Evolutionary conservation across 2,113 vertebrate species (phyloP).

Genomic region (Upupa epops): DNA sequence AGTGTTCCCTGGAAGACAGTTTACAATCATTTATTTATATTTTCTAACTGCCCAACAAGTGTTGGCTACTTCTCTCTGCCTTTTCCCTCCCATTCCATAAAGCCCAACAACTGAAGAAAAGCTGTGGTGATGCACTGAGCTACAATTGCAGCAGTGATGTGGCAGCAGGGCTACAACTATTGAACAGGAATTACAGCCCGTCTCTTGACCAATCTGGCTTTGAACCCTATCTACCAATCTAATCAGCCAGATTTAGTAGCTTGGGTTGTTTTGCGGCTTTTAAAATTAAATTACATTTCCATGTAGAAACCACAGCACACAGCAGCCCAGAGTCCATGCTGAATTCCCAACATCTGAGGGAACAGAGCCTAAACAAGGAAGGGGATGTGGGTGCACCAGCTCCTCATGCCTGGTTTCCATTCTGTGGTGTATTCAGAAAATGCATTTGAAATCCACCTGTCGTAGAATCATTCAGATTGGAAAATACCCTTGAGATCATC

Average conservation of each 20-base stretch:
- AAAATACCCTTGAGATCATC: too few species aligned
- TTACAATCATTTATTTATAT: not conserved
- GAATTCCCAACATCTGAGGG: not conserved
- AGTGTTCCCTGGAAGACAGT: not conserved
- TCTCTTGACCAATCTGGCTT: not conserved
- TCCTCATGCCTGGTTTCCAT: not conserved
- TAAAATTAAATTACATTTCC: not conserved
- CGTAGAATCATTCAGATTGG: not conserved
- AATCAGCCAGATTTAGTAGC: not conserved
- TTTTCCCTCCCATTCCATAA: not conserved
- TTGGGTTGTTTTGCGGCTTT: not conserved
- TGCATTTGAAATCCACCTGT: not conserved
- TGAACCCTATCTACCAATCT: not conserved
- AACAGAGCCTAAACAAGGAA: not conserved
- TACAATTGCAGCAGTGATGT: accelerated
- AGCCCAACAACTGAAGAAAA: not conserved
- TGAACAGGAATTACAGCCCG: not conserved
- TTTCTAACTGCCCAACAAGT: not conserved
- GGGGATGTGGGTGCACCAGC: not conserved
- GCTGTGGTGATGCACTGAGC: not conserved
- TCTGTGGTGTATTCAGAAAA: not conserved
- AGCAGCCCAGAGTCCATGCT: not conserved
- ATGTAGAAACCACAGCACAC: not conserved
- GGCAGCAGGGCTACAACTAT: not conserved
- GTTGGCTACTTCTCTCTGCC: not conserved